These are phyloP conservation scores for Hypotaenidia okinawae DNA, from an alignment of 2,797 vertebrate species.

Conservation along the genomic window DNA sequence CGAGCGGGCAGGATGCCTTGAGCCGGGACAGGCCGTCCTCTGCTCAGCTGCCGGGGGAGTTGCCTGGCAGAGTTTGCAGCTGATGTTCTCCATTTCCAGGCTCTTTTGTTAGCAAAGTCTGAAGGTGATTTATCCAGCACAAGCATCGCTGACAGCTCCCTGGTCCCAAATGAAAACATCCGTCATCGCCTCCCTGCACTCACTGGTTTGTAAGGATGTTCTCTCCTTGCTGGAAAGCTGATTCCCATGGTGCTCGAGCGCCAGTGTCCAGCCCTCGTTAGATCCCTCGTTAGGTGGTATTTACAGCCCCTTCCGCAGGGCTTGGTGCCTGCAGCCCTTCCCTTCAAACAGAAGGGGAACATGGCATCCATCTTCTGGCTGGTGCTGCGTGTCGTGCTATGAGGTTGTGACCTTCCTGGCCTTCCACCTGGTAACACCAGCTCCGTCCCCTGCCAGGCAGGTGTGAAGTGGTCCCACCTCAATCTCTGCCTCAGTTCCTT, in stretches of 20 bases:
- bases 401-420: not conserved
- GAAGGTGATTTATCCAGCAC: conserved; percentile 22
- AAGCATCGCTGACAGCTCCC: not conserved
- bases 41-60: not conserved
- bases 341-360: not conserved
- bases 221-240: not conserved
- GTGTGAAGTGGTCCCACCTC: not conserved
- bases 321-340: not conserved
- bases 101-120: not conserved
- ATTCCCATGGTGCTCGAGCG: not conserved
- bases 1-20: not conserved
- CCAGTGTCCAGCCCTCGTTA: not conserved
- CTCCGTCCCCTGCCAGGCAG: not conserved
- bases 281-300: not conserved
- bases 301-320: not conserved
- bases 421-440: not conserved
- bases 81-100: not conserved
- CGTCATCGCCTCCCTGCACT: not conserved
- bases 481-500: not conserved
- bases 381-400: rapidly evolving
- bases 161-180: conserved; percentile 10
- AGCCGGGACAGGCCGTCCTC: not conserved
- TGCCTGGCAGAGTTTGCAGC: not conserved
- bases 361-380: not conserved
- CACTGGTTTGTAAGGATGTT: not conserved